Conservation (phyloP, 2,888 invertebrate species). For the Molorchus minor region DNA sequence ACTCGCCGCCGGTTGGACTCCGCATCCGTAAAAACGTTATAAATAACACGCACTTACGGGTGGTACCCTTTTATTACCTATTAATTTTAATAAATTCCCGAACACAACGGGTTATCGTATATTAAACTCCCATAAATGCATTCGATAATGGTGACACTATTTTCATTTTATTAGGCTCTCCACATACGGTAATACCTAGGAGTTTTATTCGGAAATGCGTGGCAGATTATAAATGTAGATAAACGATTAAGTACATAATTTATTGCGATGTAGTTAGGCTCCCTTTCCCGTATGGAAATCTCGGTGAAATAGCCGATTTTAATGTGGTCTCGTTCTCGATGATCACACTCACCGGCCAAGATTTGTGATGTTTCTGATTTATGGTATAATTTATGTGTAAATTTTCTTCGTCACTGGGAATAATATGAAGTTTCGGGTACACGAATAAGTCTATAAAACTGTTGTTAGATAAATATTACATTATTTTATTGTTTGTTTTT, state of each 20-base stretch:
- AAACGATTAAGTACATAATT: constrained; percentile 20
- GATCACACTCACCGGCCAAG: neutral
- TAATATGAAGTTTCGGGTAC: too few relatives aligned
- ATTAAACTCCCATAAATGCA: constrained; percentile 49
- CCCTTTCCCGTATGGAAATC: neutral
- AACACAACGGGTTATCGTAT: constrained; percentile 50
- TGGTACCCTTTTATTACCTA: constrained; percentile 49
- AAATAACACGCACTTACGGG: constrained; percentile 45
- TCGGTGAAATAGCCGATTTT: neutral
- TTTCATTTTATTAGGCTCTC: constrained; percentile 41
- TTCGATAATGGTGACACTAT: constrained; percentile 50
- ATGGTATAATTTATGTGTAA: neutral
- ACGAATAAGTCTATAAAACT: too few relatives aligned
- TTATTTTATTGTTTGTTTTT: too few relatives aligned
- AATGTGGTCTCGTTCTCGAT: constrained; percentile 3
- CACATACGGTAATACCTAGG: constrained; percentile 8
- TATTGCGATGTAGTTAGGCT: constrained; percentile 18
- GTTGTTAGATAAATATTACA: too few relatives aligned
- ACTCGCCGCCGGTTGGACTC: constrained; percentile 29
- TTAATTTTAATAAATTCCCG: constrained; percentile 52
- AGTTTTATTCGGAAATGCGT: constrained; percentile 32
- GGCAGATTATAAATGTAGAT: constrained; percentile 32
- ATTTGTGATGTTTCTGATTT: constrained; percentile 2
- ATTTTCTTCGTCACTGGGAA: too few relatives aligned
- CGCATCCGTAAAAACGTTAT: constrained; percentile 40